Conservation (phyloP, 2,113 vertebrate genomes). For the Phasianus colchicus region DNA sequence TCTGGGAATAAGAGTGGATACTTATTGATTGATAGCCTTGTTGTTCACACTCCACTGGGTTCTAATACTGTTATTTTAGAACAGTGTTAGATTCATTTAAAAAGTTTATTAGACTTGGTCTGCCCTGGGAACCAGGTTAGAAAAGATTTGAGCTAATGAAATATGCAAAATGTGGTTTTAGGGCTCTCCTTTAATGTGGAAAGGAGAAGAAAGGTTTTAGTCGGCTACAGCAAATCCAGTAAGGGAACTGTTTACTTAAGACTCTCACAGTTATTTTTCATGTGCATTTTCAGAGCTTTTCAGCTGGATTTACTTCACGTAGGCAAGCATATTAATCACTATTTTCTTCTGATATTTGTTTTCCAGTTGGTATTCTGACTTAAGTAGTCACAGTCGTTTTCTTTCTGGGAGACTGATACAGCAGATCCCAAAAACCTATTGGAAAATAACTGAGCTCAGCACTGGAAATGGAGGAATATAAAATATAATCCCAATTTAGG, state of each 20-base stretch:
- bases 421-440: not conserved
- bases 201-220: conserved; percentile 57
- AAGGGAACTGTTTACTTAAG: conserved; percentile 33
- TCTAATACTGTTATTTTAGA: conserved; percentile 4
- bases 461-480: not conserved
- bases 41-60: conserved; percentile 7
- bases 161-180: conserved; percentile 63
- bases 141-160: conserved; percentile 49
- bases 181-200: conserved; percentile 55
- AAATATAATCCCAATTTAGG: not conserved
- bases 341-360: not conserved
- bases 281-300: conserved; percentile 35
- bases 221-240: conserved; percentile 16
- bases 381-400: not conserved
- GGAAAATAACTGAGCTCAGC: not conserved
- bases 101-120: not conserved
- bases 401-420: not conserved
- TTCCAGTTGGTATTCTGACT: not conserved
- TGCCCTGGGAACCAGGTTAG: conserved; percentile 48
- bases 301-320: not conserved
- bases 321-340: not conserved
- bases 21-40: conserved; percentile 45
- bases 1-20: not conserved
- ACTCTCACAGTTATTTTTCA: conserved; percentile 3
- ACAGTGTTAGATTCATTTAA: not conserved